Percentiles rank a stretch among this genome's conserved stretches.
phyloP scores from a whole-genome alignment of 2,113 vertebrate genomes.

The Baryphthengus martii region DNA sequence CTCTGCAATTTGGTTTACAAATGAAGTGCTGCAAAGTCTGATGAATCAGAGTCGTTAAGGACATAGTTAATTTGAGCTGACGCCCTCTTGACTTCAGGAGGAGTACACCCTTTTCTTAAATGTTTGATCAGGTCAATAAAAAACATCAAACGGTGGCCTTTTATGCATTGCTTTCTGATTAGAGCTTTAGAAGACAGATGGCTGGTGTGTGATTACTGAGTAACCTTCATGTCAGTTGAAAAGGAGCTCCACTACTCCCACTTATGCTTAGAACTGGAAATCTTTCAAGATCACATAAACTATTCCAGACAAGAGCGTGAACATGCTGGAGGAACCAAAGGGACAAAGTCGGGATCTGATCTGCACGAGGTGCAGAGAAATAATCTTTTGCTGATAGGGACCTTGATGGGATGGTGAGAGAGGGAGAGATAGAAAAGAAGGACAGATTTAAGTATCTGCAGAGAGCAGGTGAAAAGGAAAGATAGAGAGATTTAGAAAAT shows the following conservation, averaged over 20 bases:
- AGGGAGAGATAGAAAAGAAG: neutral
- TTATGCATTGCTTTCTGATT: neutral
- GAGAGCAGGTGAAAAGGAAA: neutral
- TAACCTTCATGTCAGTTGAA: neutral
- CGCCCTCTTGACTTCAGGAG: neutral
- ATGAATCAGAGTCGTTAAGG: neutral
- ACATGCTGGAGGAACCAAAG: neutral
- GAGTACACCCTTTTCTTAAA: neutral
- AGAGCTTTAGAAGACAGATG: neutral
- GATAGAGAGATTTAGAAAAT: neutral
- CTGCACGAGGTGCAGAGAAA: neutral
- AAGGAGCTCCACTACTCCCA: neutral
- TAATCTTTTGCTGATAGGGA: neutral
- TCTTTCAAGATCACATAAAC: slow-evolving; percentile 6
- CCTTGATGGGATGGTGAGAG: neutral
- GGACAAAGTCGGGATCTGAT: neutral
- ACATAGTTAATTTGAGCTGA: neutral
- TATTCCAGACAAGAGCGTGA: neutral
- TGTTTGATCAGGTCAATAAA: neutral
- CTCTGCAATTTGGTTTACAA: neutral
- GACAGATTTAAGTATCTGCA: neutral
- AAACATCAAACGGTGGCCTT: neutral
- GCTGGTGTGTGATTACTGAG: neutral
- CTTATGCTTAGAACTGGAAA: neutral
- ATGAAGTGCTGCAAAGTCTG: neutral